Conservation (phyloP, 2,888 invertebrate genomes). For the Dryococelus australis region DNA sequence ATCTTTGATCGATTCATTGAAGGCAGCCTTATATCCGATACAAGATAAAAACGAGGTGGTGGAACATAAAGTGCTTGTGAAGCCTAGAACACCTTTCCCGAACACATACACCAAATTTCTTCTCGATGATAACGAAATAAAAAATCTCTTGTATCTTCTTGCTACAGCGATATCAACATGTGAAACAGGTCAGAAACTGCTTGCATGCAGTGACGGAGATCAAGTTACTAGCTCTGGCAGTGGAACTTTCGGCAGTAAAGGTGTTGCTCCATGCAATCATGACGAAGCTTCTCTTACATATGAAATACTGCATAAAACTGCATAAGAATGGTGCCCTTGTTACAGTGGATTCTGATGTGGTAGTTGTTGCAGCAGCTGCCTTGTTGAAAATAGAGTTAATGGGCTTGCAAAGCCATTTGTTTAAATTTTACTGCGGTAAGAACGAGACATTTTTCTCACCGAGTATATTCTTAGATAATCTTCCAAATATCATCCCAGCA, state of each 20-base stretch:
- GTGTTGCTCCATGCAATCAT: slow-evolving; percentile 25
- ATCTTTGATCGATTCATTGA: not conserved
- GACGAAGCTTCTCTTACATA: not conserved
- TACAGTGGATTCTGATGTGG: slow-evolving; percentile 18
- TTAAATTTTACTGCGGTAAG: not conserved
- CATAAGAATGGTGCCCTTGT: not conserved
- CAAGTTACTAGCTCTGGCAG: slow-evolving; percentile 7
- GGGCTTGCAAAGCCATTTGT: slow-evolving; percentile 18
- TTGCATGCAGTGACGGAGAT: slow-evolving; percentile 17
- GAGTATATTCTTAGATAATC: not conserved
- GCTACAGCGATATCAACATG: not conserved
- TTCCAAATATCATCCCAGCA: not conserved
- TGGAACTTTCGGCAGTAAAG: not conserved
- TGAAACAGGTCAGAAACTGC: not conserved
- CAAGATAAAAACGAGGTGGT: slow-evolving; percentile 3
- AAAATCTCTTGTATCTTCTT: slow-evolving; percentile 19
- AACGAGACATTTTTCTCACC: slow-evolving; percentile 5
- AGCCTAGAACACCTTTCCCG: slow-evolving; percentile 6
- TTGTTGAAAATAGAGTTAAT: not conserved
- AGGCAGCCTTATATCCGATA: slow-evolving; percentile 2
- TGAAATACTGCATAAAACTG: slow-evolving; percentile 5
- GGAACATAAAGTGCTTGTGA: not conserved
- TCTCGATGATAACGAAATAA: slow-evolving; percentile 18
- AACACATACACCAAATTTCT: slow-evolving; percentile 6
- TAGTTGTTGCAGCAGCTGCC: slow-evolving; percentile 28